These are phyloP conservation scores for Diabrotica undecimpunctata DNA, from an alignment of 1,140 invertebrate genomes.

Conservation along the genomic window DNA sequence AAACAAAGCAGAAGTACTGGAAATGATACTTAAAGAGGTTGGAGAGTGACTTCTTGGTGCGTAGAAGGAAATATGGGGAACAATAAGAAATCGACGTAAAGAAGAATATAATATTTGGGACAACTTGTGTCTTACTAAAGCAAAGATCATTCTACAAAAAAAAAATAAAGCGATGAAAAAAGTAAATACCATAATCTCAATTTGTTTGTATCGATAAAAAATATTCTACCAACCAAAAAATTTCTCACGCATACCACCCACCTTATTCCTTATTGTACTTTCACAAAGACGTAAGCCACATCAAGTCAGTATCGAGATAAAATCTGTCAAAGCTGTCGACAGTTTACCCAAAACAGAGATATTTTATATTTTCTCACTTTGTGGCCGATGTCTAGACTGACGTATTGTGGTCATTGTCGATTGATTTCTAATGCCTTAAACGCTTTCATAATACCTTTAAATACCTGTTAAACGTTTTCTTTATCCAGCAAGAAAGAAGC, in stretches of 20 bases:
- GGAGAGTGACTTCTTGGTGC: no score
- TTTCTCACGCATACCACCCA: neutral
- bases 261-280: neutral
- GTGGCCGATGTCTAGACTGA: neutral
- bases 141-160: no score
- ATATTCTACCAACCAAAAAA: neutral
- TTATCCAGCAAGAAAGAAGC: neutral
- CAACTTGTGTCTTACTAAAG: no score
- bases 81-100: no score
- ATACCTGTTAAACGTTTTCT: neutral
- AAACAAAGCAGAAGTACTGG: no score
- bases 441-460: neutral
- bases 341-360: conserved; percentile 2
- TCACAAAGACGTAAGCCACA: neutral
- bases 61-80: no score
- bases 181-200: no score
- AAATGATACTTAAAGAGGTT: no score
- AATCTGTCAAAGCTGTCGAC: neutral
- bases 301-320: neutral
- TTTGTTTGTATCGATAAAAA: no score
- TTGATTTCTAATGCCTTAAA: neutral
- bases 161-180: no score
- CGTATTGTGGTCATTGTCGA: neutral
- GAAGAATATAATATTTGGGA: no score
- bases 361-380: neutral